Conservation (phyloP, 2,797 vertebrate species). For the Gymnopithys bicolor region DNA sequence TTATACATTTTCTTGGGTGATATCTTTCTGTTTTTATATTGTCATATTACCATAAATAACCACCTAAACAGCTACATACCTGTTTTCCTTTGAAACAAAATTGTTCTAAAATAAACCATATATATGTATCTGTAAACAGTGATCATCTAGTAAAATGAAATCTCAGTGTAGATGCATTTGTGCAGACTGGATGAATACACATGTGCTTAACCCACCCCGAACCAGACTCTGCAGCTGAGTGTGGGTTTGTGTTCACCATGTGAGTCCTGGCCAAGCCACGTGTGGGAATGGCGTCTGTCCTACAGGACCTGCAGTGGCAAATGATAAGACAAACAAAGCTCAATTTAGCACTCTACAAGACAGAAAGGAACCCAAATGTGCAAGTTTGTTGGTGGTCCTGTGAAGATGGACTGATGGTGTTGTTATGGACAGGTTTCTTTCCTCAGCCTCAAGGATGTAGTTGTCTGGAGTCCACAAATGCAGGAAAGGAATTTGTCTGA, state of each 20-base stretch:
- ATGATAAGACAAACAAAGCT: not conserved
- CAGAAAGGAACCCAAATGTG: not conserved
- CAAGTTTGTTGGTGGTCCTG: not conserved
- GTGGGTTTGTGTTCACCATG: not conserved
- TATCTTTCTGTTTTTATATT: not conserved
- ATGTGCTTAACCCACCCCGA: not conserved
- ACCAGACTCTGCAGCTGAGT: accelerated
- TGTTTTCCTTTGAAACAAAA: not conserved
- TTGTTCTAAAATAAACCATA: not conserved
- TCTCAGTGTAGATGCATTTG: not conserved
- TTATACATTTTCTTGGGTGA: not conserved
- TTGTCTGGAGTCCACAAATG: not conserved
- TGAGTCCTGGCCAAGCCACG: not conserved
- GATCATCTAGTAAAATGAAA: not conserved
- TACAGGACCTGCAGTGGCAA: not conserved
- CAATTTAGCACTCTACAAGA: not conserved
- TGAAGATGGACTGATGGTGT: not conserved
- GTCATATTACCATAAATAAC: not conserved
- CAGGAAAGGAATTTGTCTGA: not conserved
- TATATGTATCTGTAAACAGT: not conserved
- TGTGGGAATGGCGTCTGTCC: not conserved
- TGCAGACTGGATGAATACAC: not conserved
- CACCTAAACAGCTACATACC: not conserved
- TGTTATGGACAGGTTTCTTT: not conserved
- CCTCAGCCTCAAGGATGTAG: not conserved